Conservation (phyloP, 1,140 invertebrate genomes). For the Xylocopa sonorina region DNA sequence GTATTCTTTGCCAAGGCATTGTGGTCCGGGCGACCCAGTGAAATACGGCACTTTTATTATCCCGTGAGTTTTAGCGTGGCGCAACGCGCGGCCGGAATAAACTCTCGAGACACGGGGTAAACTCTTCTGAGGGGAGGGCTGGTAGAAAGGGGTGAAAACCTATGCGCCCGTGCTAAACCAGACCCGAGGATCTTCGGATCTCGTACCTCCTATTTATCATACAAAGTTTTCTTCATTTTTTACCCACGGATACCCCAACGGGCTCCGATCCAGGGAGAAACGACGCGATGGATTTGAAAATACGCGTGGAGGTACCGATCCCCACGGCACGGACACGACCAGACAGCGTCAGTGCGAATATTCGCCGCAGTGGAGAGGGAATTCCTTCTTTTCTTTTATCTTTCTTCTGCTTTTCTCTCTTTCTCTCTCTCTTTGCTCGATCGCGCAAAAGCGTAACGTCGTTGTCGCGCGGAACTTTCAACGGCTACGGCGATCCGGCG, state of each 20-base stretch:
- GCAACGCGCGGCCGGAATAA: constrained; percentile 60
- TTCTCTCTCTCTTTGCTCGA: too few relatives aligned
- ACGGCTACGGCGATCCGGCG: background rate
- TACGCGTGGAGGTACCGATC: background rate
- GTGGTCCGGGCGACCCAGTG: constrained; percentile 64
- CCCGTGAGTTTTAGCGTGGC: constrained; percentile 66
- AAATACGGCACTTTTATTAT: constrained; percentile 72
- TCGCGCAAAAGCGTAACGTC: too few relatives aligned
- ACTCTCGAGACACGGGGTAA: constrained; percentile 60
- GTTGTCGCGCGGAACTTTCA: background rate
- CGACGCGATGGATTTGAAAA: constrained; percentile 2
- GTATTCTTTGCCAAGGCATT: constrained; percentile 71
- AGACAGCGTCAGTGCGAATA: background rate
- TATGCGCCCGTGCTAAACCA: constrained; percentile 42
- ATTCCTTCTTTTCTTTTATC: too few relatives aligned
- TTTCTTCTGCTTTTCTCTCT: too few relatives aligned
- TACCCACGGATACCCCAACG: background rate
- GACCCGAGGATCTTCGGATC: constrained; percentile 53
- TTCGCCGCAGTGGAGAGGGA: background rate
- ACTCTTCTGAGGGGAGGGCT: too few relatives aligned
- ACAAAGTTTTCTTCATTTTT: constrained; percentile 46
- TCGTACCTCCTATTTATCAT: constrained; percentile 50
- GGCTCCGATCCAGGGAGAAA: background rate
- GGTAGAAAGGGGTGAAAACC: constrained; percentile 40
- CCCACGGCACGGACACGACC: too few relatives aligned